phyloP scores from a whole-genome alignment of 2,888 invertebrate species.

The Ormia ochracea region DNA sequence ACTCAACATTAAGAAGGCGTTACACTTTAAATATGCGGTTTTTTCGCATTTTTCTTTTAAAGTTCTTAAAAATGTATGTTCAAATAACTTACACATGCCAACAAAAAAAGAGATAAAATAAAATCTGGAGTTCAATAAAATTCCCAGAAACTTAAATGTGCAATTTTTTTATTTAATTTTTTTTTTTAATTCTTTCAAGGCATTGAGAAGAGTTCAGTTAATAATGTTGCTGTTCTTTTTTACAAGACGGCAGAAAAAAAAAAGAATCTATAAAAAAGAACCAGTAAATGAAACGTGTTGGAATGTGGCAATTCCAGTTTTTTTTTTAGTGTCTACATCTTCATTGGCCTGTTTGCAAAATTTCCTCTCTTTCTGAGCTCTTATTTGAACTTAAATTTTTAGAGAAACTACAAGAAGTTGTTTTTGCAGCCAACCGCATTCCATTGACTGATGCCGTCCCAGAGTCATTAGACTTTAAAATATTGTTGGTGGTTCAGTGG shows the following conservation, averaged over 20 bases:
- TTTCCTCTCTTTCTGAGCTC: conserved; percentile 1
- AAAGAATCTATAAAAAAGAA: conserved; percentile 4
- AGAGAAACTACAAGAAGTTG: conserved; percentile 22
- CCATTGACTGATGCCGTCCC: conserved; percentile 13
- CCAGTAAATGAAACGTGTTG: conserved; percentile 47
- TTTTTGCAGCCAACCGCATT: conserved; percentile 28
- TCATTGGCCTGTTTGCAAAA: conserved; percentile 29
- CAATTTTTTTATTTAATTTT: not conserved
- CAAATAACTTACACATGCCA: conserved; percentile 8
- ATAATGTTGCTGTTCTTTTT: conserved; percentile 24
- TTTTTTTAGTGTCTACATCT: conserved; percentile 33
- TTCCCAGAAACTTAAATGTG: conserved; percentile 33
- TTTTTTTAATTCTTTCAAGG: conserved; percentile 35
- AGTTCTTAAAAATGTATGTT: conserved; percentile 25
- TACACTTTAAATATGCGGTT: conserved; percentile 22
- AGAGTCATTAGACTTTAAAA: conserved; percentile 20
- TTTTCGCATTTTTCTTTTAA: conserved; percentile 16
- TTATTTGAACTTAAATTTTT: conserved; percentile 11
- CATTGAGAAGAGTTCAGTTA: conserved; percentile 27
- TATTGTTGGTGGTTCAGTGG: not conserved
- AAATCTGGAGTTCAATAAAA: conserved; percentile 6
- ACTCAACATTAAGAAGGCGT: conserved; percentile 28
- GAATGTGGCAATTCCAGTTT: conserved; percentile 60
- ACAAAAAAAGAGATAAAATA: not conserved
- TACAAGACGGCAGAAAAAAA: not conserved